phyloP scores from a whole-genome alignment of 2,113 vertebrate genomes.

The Stigmatopora argus region DNA sequence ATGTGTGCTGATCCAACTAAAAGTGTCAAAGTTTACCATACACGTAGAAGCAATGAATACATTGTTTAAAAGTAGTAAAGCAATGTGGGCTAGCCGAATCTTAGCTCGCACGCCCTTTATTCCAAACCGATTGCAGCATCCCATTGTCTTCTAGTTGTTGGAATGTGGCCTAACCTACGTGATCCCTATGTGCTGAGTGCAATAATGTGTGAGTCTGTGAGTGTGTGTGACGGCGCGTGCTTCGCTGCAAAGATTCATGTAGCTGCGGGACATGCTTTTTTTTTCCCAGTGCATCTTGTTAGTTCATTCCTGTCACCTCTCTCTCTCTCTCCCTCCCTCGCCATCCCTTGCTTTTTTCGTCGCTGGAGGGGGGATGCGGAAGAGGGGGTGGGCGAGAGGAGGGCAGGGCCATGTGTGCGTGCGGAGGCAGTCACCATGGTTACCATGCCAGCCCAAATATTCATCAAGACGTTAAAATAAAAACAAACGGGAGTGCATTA shows the following conservation, averaged over 20 bases:
- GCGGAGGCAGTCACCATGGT: slow-evolving; percentile 69
- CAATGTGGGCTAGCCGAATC: neutral
- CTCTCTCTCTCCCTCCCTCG: slow-evolving; percentile 56
- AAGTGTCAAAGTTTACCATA: neutral
- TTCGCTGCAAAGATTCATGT: slow-evolving; percentile 70
- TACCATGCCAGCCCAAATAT: slow-evolving; percentile 74
- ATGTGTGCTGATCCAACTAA: neutral
- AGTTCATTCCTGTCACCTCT: slow-evolving; percentile 76
- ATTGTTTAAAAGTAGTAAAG: neutral
- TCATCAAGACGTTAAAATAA: slow-evolving; percentile 73
- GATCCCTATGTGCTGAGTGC: slow-evolving; percentile 49
- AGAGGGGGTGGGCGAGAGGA: slow-evolving; percentile 41
- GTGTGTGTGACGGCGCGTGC: slow-evolving; percentile 50
- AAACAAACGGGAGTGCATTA: slow-evolving; percentile 65
- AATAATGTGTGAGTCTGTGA: slow-evolving; percentile 30
- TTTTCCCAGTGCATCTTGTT: slow-evolving; percentile 71
- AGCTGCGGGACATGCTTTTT: slow-evolving; percentile 69
- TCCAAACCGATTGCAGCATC: slow-evolving; percentile 35
- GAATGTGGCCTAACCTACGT: slow-evolving; percentile 62
- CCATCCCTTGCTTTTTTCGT: slow-evolving; percentile 65
- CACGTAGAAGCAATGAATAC: neutral
- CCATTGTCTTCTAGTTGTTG: slow-evolving; percentile 57
- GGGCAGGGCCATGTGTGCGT: slow-evolving; percentile 12
- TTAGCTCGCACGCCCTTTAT: slow-evolving; percentile 29
- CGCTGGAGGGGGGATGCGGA: slow-evolving; percentile 63